These are phyloP conservation scores for Molossus alvarezi DNA, from an alignment of 2,797 vertebrate genomes.

Conservation along the genomic window DNA sequence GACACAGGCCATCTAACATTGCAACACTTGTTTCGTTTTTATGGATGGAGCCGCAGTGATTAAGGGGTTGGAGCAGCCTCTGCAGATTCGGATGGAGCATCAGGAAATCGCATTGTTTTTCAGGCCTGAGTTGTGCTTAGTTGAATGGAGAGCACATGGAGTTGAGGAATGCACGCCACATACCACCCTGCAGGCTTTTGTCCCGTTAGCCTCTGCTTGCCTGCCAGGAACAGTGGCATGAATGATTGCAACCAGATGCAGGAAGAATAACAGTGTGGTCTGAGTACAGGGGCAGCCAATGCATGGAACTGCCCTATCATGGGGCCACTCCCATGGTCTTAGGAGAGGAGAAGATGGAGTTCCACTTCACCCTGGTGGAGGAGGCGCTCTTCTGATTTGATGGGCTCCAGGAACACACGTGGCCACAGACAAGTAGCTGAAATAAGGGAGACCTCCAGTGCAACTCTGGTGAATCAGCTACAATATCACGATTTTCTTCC, in stretches of 20 bases:
- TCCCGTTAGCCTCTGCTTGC: not conserved
- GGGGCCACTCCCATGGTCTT: not conserved
- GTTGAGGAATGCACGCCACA: constrained; percentile 27
- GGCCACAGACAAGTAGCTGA: not conserved
- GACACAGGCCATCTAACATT: not conserved
- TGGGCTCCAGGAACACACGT: not conserved
- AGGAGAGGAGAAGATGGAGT: not conserved
- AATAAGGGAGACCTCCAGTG: not conserved
- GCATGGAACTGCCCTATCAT: accelerated
- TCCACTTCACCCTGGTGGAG: not conserved
- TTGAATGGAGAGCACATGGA: constrained; percentile 23
- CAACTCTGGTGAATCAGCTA: not conserved
- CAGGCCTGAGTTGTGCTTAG: not conserved
- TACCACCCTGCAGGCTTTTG: not conserved
- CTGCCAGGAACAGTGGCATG: not conserved
- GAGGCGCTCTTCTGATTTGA: not conserved
- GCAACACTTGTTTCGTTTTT: constrained; percentile 35
- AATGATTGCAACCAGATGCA: constrained; percentile 67
- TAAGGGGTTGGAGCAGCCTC: constrained; percentile 1
- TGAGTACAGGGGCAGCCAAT: not conserved
- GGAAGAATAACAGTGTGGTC: not conserved
- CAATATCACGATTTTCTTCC: not conserved
- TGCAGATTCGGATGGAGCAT: not conserved
- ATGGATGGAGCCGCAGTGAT: not conserved
- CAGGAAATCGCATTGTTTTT: constrained; percentile 61